Evolutionary conservation across 2,797 vertebrate genomes (phyloP), one percentile per base, ranked within the genome.

Genomic region (Aplochiton taeniatus): DNA sequence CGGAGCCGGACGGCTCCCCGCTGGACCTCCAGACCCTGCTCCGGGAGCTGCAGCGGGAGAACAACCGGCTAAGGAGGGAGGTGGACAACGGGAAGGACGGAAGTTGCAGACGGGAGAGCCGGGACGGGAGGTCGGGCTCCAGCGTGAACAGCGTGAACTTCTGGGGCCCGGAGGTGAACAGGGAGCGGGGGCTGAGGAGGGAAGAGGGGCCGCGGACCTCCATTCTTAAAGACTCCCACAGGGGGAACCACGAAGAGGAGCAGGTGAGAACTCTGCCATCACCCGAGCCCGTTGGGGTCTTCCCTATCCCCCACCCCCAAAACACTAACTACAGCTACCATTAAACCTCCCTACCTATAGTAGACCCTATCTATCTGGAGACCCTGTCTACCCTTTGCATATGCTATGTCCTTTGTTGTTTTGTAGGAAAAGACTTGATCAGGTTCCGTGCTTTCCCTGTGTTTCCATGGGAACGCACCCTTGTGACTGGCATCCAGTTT

Each of bases 121-220:
- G 93, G 81, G 93, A 96, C 69, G 95, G 93, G 80, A 94, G 94
- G 83, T 83, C 90, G 58, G 93, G 93, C 8, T 94, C 93, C 44
- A 92, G 91, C 58, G 87, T 90, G 87, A 98, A 96, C 77, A 95
- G 93, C 67, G 94, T 95, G 74, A 96, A 94, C 74, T 96, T 98
- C 87, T 98, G 97, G 96, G 96, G 95, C 84, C 94, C 94, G 0
- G 96, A 98, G 66, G 85, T 93, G 20, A 98, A 97, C 84, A 95
- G 94, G 78, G 95, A 97, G 80, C 92, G 93, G 77, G 94, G 93
- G 1, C 59, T 91, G 50, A 92, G 94, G 67, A 94, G 94, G 70
- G 96, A 98, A 72, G 95, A 97, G 76, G 94, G 91, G 53, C 91
- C 84, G 20, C 93, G 94, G 75, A 93, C 94, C 78, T 93, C 94